phyloP scores from a whole-genome alignment of 2,797 vertebrate genomes.

The Phataginus tricuspis region DNA sequence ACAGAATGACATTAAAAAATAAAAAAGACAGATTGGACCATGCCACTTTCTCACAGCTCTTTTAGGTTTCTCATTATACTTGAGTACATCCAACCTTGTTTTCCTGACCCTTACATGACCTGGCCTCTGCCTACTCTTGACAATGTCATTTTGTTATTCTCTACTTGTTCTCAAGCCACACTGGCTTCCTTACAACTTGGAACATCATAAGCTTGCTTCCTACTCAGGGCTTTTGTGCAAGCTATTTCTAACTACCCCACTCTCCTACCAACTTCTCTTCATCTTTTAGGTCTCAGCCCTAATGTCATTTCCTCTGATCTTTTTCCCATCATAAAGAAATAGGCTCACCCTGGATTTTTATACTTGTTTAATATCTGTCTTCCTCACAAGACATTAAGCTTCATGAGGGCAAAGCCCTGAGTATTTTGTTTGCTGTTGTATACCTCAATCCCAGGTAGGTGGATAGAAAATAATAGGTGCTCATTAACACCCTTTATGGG shows the following conservation, averaged over 20 bases:
- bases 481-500: not conserved
- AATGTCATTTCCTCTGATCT: not conserved
- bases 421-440: not conserved
- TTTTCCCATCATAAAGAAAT: not conserved
- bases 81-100: not conserved
- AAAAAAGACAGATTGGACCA: not conserved
- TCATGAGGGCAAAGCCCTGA: not conserved
- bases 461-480: not conserved
- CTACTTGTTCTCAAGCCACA: not conserved
- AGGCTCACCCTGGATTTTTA: not conserved
- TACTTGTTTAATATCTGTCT: not conserved
- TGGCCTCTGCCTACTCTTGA: not conserved
- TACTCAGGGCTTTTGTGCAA: conserved; percentile 13
- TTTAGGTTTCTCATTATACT: not conserved
- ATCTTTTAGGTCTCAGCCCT: not conserved
- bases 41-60: not conserved
- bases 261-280: not conserved
- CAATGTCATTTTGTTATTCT: not conserved
- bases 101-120: not conserved
- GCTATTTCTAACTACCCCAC: not conserved
- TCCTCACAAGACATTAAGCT: not conserved
- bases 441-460: not conserved
- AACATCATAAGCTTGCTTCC: not conserved
- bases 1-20: conserved; percentile 20
- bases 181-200: not conserved